phyloP scores from a whole-genome alignment of 2,888 invertebrate genomes.

The Ceramica pisi region DNA sequence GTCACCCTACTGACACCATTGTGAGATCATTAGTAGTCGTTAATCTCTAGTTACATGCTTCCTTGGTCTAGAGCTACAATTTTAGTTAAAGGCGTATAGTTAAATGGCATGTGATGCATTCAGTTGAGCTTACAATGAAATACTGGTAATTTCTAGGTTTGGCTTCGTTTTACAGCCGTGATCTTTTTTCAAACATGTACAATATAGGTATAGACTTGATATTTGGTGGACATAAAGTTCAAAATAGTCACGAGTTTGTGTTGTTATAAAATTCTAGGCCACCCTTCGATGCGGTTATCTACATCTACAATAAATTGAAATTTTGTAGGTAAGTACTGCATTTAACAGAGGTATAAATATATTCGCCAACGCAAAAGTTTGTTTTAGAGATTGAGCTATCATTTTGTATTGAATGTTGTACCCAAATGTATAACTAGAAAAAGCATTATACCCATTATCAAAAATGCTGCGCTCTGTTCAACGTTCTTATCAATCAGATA shows the following conservation, averaged over 20 bases:
- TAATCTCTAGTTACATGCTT: conserved; percentile 56
- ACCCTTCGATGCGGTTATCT: background rate
- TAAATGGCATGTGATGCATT: conserved; percentile 27
- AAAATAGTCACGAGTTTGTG: background rate
- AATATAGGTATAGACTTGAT: background rate
- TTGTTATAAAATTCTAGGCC: background rate
- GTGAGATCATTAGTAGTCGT: conserved; percentile 51
- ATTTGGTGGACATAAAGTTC: background rate
- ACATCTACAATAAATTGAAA: background rate
- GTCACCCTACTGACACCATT: conserved; percentile 55
- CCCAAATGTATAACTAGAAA: too few species aligned
- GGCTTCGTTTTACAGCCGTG: background rate
- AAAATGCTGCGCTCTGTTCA: background rate
- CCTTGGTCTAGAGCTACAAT: conserved; percentile 30
- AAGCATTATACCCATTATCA: too few species aligned
- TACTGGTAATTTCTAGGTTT: background rate
- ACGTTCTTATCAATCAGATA: background rate
- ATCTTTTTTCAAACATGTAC: background rate
- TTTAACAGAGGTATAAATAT: background rate
- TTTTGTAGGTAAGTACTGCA: background rate
- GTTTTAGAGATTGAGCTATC: too few species aligned
- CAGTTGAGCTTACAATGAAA: conserved; percentile 33
- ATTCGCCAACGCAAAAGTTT: too few species aligned
- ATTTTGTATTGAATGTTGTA: too few species aligned
- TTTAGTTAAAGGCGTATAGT: conserved; percentile 16